Evolutionary conservation across 2,888 invertebrate genomes (phyloP), one percentile per base, ranked within the genome.

Genomic region (Drosophila leonis): DNA sequence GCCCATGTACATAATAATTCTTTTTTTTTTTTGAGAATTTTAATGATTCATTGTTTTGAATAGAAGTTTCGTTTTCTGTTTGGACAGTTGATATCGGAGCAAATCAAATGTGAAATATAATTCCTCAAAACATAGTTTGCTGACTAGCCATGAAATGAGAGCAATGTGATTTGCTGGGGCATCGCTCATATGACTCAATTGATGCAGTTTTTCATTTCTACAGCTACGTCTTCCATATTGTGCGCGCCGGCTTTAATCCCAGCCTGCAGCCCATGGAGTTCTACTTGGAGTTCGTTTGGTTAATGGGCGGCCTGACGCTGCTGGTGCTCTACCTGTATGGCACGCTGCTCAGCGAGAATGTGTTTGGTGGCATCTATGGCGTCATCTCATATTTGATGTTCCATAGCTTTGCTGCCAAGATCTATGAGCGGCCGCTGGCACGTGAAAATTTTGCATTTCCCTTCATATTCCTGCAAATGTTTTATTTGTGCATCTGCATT

Each of bases 391-490:
- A 96, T 92, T 95, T 97, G 82, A 96, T 95, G 86, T 98, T 98
- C 92, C 98, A 98, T 91, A 95, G 95, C 31, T 97, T 97, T 91
- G 96, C 95, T 55, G 97, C 98, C 0, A 94, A 98, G 52, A 97
- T 97, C 5, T 97, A 97, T 88, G 97, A 97, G 96, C 95, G 97
- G 0, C 98, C 98, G 0, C 96, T 97, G 44, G 94, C 98, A 52
- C 93, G 98, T 29, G 98, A 98, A 92, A 97, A 97, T 90, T 96
- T 97, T 91, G 97, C 97, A 0, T 96, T 96, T 88, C 98, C 98
- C 0, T 94, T 97, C 44, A 94, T 97, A 73, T 93, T 97, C 18
- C 93, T 95, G 61, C 97, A 98, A 91, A 95, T 96, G 93, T 95
- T 96, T 84, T 93, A 95, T 31, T 93, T 97, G 0, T 94, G 94